phyloP scores from a whole-genome alignment of 2,888 invertebrate species.

The Agriopis marginaria region DNA sequence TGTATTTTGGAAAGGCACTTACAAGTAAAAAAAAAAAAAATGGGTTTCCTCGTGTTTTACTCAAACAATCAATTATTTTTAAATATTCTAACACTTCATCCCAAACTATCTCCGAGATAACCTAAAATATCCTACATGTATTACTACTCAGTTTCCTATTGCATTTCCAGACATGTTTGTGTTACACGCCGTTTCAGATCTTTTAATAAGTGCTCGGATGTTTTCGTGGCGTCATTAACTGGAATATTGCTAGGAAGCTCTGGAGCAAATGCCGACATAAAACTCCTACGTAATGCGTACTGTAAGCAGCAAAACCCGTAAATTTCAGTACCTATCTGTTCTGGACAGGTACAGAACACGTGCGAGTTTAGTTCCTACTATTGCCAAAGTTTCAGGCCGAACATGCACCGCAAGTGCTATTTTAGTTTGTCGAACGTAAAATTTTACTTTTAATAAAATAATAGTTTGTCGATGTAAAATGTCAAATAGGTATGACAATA shows the following conservation, averaged over 20 bases:
- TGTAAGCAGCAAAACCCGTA: conserved; percentile 11
- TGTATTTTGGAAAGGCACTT: too few relatives aligned
- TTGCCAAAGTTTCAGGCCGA: not conserved
- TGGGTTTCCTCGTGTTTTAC: conserved; percentile 22
- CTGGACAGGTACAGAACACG: not conserved
- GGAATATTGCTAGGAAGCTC: conserved; percentile 49
- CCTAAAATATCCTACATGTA: not conserved
- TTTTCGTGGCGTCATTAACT: conserved; percentile 49
- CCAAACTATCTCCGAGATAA: not conserved
- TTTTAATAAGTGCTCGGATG: conserved; percentile 35
- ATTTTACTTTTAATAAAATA: too few relatives aligned
- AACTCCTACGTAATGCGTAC: conserved; percentile 55
- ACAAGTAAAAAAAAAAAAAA: too few relatives aligned
- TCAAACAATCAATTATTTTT: not conserved
- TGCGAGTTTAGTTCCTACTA: not conserved
- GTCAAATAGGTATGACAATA: too few relatives aligned
- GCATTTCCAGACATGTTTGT: conserved; percentile 28
- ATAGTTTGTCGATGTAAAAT: too few relatives aligned
- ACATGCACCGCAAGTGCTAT: not conserved
- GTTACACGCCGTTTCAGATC: conserved; percentile 25
- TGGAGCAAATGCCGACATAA: conserved; percentile 57
- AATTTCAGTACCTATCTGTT: conserved; percentile 7
- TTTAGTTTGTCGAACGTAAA: too few relatives aligned
- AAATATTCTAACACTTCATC: not conserved
- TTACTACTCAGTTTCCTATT: conserved; percentile 10